Evolutionary conservation across 2,113 vertebrate species (phyloP), one percentile per base, ranked within the genome.

Genomic region (Bagarius yarrelli): DNA sequence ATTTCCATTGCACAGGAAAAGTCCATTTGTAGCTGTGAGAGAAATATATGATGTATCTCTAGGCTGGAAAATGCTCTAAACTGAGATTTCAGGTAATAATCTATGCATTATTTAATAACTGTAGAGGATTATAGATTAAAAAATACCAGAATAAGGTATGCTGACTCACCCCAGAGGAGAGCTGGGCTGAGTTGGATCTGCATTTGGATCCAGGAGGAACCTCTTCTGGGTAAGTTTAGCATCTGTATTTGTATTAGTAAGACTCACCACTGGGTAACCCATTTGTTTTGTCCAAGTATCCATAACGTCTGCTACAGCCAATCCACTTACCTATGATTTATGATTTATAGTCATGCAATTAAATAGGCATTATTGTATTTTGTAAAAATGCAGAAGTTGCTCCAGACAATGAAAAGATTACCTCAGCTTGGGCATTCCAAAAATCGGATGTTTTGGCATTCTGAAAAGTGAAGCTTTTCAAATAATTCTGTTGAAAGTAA

Each of bases 281-380:
- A 98, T 99, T 89, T 99, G 97, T 70, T 90, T 94, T 21, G 96
- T 99, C 98, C 98, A 99, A 1, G 96, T 99, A 81, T 98, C 94
- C 98, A 99, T 98, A 0, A 98, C 94, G 60, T 94, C 91, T 79
- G 79, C 91, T 59, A 99, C 93, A 21, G 91, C 89, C 30, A 93
- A 27, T 1, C 67, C n/a, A 72, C 96, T 98, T 86, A 93, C 94
- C 98, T 99, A 75, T 67, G n/a, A n/a, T n/a, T n/a, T 44, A 25
- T 14, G 32, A 59, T 12, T n/a, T 53, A 75, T 21, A 74, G 23
- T 44, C 19, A 14, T 52, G 36, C 16, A 30, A 74, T 61, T 64
- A 76, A 11, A 25, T 59, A n/a, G 27, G 70, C n/a, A 16, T 23
- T 55, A 23, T 27, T 19, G 19, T 23, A 15, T 36, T 56, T 69